Percentiles rank a stretch among this genome's conserved stretches.
phyloP scores from a whole-genome alignment of 35 echinoderm and acorn worm genomes.

The Anneissia japonica region DNA sequence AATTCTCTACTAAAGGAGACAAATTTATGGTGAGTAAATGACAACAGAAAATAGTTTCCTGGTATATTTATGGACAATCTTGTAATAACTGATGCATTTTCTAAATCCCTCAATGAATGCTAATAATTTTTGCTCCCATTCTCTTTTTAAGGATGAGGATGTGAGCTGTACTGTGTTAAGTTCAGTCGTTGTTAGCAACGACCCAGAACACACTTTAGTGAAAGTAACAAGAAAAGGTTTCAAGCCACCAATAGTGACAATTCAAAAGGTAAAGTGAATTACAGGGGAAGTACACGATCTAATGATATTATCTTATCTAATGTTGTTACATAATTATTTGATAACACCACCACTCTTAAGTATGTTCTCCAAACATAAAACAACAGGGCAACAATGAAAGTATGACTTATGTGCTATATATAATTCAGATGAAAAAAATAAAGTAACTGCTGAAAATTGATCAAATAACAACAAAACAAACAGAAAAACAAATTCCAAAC shows the following conservation, averaged over 20 bases:
- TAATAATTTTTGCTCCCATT: not conserved
- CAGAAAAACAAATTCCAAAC: too few relatives aligned
- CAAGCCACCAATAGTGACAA: conserved; percentile 43
- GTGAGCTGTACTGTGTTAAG: conserved; percentile 58
- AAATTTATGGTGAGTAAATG: conserved; percentile 64
- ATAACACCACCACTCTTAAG: too few relatives aligned
- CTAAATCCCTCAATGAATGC: too few relatives aligned
- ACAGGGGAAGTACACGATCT: too few relatives aligned
- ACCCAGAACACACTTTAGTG: conserved; percentile 24
- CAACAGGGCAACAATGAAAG: too few relatives aligned
- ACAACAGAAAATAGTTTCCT: not conserved
- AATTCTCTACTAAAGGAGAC: conserved; percentile 59
- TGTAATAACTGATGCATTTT: not conserved
- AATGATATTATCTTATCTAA: too few relatives aligned
- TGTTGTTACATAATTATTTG: too few relatives aligned
- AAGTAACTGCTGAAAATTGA: too few relatives aligned
- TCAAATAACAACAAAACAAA: too few relatives aligned
- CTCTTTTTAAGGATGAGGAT: conserved; percentile 52
- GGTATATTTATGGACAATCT: not conserved
- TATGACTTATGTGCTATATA: too few relatives aligned
- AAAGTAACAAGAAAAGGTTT: conserved; percentile 51
- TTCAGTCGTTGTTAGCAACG: conserved; percentile 60
- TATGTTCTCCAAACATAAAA: too few relatives aligned
- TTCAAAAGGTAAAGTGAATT: conserved; percentile 38
- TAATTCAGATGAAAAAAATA: too few relatives aligned